Evolutionary conservation across 2,888 invertebrate species (phyloP).

Genomic region (Cheilosia vulpina): DNA sequence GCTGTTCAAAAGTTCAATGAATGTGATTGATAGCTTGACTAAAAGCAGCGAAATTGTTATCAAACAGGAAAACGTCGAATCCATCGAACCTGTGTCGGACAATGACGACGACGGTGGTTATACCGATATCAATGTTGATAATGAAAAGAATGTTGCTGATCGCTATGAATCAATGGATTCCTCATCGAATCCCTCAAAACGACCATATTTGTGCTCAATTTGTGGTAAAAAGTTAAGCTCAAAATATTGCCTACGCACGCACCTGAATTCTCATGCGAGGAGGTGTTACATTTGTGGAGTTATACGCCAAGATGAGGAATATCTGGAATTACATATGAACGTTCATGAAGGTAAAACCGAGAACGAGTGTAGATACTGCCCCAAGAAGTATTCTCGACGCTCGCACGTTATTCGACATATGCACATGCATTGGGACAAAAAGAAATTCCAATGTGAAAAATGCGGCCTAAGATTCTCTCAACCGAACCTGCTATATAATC

Average conservation of each 20-base stretch:
- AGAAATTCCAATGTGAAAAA: conserved; percentile 82
- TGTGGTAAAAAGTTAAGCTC: conserved; percentile 27
- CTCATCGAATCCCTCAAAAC: background rate
- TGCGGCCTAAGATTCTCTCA: conserved; percentile 81
- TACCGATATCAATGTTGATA: background rate
- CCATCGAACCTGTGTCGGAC: no score
- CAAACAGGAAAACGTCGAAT: no score
- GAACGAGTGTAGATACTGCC: conserved; percentile 80
- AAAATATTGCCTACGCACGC: conserved; percentile 17
- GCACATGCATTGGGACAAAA: conserved; percentile 81
- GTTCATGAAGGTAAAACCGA: conserved; percentile 81
- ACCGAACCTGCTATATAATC: conserved; percentile 80
- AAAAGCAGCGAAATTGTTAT: background rate
- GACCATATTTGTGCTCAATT: conserved; percentile 14
- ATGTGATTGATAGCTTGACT: conserved; percentile 46
- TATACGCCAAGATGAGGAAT: conserved; percentile 80
- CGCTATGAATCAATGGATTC: background rate
- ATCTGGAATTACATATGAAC: conserved; percentile 81
- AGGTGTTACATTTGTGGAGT: conserved; percentile 80
- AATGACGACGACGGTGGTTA: background rate
- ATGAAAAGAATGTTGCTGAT: conserved; percentile 43
- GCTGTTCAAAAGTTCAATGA: conserved; percentile 78
- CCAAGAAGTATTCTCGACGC: conserved; percentile 79
- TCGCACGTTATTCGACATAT: conserved; percentile 81
- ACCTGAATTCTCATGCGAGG: conserved; percentile 23